These are phyloP conservation scores for Montipora efflorescens DNA, from an alignment of 64 coral and sea anemone genomes.

Conservation along the genomic window DNA sequence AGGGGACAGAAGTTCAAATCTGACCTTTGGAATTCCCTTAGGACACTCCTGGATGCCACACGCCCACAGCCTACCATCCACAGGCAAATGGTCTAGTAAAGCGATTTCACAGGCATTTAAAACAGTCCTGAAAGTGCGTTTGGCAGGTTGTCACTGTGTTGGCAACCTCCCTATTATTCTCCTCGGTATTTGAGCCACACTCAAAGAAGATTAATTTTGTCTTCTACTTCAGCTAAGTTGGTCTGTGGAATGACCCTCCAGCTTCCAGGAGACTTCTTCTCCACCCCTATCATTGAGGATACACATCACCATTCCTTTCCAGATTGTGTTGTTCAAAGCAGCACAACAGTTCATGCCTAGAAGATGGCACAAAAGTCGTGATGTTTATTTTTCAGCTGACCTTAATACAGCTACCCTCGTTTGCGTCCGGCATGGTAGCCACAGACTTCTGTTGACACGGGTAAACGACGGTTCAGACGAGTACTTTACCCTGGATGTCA, in stretches of 20 bases:
- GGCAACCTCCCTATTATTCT: slow-evolving; percentile 58
- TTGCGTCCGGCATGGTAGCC: neutral
- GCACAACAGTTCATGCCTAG: neutral
- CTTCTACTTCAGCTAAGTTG: slow-evolving; percentile 24
- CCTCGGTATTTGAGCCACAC: slow-evolving; percentile 41
- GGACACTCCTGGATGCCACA: slow-evolving; percentile 21
- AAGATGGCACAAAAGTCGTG: neutral
- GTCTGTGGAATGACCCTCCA: slow-evolving; percentile 37
- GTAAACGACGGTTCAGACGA: slow-evolving; percentile 12
- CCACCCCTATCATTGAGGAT: neutral
- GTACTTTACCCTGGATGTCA: neutral
- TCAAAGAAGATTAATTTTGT: slow-evolving; percentile 38
- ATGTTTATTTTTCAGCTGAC: neutral
- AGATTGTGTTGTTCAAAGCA: neutral
- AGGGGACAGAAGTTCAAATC: slow-evolving; percentile 38
- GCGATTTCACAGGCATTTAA: slow-evolving; percentile 65
- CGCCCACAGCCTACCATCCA: slow-evolving; percentile 54
- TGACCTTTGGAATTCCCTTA: slow-evolving; percentile 37
- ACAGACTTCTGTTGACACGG: neutral
- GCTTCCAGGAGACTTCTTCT: slow-evolving; percentile 47
- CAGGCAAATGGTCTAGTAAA: slow-evolving; percentile 48
- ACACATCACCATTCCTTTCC: neutral
- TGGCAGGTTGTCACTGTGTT: slow-evolving; percentile 10
- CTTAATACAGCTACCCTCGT: slow-evolving; percentile 26
- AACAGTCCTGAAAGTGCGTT: slow-evolving; percentile 15